Base-by-base conservation (phyloP, 2,797 vertebrate species). In the Hyperoplus immaculatus region DNA sequence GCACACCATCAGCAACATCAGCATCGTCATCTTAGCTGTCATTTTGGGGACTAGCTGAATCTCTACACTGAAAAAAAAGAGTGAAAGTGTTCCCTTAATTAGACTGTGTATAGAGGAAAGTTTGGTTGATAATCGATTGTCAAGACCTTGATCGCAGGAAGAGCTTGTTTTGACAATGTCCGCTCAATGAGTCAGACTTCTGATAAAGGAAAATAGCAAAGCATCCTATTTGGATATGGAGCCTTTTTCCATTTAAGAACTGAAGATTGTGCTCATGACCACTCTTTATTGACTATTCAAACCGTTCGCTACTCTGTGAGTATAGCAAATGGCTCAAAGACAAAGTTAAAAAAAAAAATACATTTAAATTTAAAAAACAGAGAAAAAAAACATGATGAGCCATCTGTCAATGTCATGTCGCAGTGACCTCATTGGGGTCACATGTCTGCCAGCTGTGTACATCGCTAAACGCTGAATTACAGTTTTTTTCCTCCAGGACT, bases 251-350 rank as follows among this genome's bases (percentile, higher is more conserved):
- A 59, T 73, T 51, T 66, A 29, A 73, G 53, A 78, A 71, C 69
- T 54, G 67, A 74, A 8, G 59, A 70, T 71, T 38, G 69, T 46
- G 70, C 57, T 46, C 39, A 11, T 61, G 74, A 4, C 15, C 53
- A 29, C 73, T 74, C 39, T 68, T 45, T 55, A 55, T 64, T 59
- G 77, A 77, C 76, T 56, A 29, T 78, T 83, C 39, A 18, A 83
- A 84, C 85, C 71, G 2, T 49, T 59, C 16, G 72, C 80, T 83
- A 70, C 89, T 89, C 87, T 81, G 83, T 87, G 86, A 89, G 88
- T 85, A 82, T 3, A 87, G 88, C 77, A 45, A 78, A 70, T 43
- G 63, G 14, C 73, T 84, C 4, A 21, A 69, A 83, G 50, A 75
- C 42, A 9, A 18, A 59, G 11, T 69, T 47, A 8, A 0, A 13